Percentiles rank a stretch among this genome's conserved stretches.
These are phyloP conservation scores for Aphelinus atriplicis DNA, from an alignment of 1,140 invertebrate genomes.

Conservation along the genomic window DNA sequence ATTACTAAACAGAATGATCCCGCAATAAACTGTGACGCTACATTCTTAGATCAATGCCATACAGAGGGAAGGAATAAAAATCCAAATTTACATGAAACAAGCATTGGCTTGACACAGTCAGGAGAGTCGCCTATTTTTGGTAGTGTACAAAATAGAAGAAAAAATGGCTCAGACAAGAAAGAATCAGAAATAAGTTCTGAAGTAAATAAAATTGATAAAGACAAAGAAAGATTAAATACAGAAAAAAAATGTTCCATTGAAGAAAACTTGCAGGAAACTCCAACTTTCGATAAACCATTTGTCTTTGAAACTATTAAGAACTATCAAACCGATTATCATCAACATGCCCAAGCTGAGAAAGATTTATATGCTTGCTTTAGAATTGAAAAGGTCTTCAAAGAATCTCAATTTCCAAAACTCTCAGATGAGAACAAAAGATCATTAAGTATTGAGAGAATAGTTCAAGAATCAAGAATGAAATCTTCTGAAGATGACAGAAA, in stretches of 20 bases:
- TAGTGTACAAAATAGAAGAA: conserved; percentile 58
- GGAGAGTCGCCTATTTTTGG: conserved; percentile 57
- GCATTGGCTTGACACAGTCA: too few species aligned
- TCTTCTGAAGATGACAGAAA: not conserved
- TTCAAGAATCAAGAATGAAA: conserved; percentile 56
- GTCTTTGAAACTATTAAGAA: conserved; percentile 52
- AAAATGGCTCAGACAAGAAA: conserved; percentile 28
- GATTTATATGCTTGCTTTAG: conserved; percentile 54
- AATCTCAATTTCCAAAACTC: conserved; percentile 35
- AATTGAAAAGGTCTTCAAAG: conserved; percentile 49
- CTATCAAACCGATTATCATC: conserved; percentile 57
- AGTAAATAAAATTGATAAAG: conserved; percentile 2
- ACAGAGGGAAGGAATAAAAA: too few species aligned
- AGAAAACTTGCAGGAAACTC: not conserved
- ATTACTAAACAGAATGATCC: too few species aligned
- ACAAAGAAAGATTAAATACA: conserved; percentile 6
- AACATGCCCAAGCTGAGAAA: conserved; percentile 53
- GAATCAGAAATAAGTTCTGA: not conserved
- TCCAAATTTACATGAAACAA: too few species aligned
- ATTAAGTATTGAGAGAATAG: conserved; percentile 50
- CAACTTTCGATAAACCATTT: conserved; percentile 21
- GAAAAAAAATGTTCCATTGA: not conserved
- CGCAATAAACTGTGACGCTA: too few species aligned
- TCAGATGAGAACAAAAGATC: not conserved
- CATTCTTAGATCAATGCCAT: too few species aligned